These are phyloP conservation scores for Cyclargus thomasi DNA, from an alignment of 1,140 invertebrate species.

Conservation along the genomic window DNA sequence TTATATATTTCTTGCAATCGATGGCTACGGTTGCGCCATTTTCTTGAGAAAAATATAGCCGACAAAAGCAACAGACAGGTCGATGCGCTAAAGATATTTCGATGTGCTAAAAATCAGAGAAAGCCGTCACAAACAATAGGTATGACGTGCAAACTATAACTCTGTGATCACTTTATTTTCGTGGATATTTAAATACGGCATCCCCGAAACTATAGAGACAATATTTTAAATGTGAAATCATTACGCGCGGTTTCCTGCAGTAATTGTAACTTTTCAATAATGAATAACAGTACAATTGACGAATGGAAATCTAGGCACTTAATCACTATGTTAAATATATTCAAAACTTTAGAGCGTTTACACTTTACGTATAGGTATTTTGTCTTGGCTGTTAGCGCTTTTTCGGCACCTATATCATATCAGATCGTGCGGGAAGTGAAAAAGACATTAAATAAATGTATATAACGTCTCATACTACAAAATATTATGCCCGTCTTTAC, in stretches of 20 bases:
- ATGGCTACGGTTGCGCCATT: background rate
- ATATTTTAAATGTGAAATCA: background rate
- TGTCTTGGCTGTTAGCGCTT: no score
- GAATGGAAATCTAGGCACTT: conserved; percentile 15
- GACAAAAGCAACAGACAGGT: background rate
- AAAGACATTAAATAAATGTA: no score
- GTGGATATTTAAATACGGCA: background rate
- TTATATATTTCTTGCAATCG: background rate
- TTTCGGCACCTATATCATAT: no score
- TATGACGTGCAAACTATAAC: background rate
- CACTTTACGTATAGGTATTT: no score
- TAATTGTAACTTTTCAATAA: background rate
- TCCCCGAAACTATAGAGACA: background rate
- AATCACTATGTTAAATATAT: conserved; percentile 11
- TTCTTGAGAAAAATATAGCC: background rate
- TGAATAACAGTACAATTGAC: conserved; percentile 6
- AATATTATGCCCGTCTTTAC: no score
- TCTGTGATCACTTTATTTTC: background rate
- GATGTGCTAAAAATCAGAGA: background rate
- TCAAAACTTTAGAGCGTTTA: background rate
- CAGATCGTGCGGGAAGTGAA: no score
- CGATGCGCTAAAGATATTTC: background rate
- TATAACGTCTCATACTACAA: no score
- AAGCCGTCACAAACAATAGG: background rate
- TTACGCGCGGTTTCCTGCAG: background rate